Percentiles rank a stretch among this genome's conserved stretches.
These are phyloP conservation scores for Sphecodes monilicornis DNA, from an alignment of 2,888 invertebrate species.

Conservation along the genomic window DNA sequence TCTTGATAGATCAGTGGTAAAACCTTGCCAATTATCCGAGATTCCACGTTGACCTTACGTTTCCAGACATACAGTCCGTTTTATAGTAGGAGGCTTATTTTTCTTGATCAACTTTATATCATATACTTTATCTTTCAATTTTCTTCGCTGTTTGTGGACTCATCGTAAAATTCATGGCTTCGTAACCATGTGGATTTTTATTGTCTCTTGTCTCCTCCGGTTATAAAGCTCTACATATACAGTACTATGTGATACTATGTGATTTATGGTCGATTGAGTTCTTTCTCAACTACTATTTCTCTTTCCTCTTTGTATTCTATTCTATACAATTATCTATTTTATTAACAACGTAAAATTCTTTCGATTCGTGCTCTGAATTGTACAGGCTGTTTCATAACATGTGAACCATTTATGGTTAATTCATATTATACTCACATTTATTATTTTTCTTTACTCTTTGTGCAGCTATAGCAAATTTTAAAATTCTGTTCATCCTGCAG, in stretches of 20 bases:
- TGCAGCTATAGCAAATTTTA: no score
- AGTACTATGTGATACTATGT: neutral
- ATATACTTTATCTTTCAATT: neutral
- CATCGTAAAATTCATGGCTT: neutral
- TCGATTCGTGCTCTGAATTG: neutral
- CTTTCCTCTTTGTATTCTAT: neutral
- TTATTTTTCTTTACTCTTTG: no score
- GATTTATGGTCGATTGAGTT: neutral
- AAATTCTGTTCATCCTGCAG: neutral
- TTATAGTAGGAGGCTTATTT: neutral
- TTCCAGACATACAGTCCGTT: neutral
- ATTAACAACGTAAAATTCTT: neutral
- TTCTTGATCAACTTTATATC: neutral
- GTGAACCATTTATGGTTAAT: no score
- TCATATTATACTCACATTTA: no score
- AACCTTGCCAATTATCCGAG: neutral
- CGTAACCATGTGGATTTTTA: neutral
- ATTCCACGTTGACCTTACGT: neutral
- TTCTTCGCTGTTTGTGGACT: neutral
- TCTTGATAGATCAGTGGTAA: neutral
- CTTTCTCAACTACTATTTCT: neutral
- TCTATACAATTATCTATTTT: neutral
- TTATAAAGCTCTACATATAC: neutral
- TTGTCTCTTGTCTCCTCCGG: neutral
- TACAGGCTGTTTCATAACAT: neutral